Base-by-base conservation (phyloP, 2,888 invertebrate species). In the Caradrina kadenii region DNA sequence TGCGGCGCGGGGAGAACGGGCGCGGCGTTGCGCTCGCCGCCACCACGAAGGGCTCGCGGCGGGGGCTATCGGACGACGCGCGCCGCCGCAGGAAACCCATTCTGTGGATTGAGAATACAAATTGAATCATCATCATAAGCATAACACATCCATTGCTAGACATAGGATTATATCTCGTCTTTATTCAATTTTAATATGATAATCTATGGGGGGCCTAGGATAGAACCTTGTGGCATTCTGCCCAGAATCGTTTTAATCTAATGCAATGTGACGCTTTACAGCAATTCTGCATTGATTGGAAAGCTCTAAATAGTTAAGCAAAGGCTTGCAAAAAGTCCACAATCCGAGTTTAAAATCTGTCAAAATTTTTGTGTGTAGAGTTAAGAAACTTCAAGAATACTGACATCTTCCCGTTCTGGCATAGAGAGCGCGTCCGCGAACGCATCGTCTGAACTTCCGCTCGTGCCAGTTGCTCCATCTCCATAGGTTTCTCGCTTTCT, bases 391-490 rank as follows among this genome's bases (percentile, higher is more conserved):
- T 4, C 0, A 52, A 48, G 6, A 45, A 35, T 48, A 88, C 96
- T 91, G 71, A 96, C 96, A 96, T 95, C 94, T 96, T 96, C 95
- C 96, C 96, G 94, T 96, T 96, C 95, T 96, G 96, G 93, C 96
- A 96, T 91, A 92, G 96, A 93, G 95, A 95, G 87, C 95, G 96
- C 93, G 95, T 95, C 94, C 96, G 96, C 93, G 96, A 95, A 94
- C 96, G 96, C 93, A 94, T 96, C 93, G 94, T 96, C 95, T 93
- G 95, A 93, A 90, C 96, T 94, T 96, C 96, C 96, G 89, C 95
- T 94, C 90, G 95, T 91, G 97, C 97, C 96, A 97, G 96, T 93
- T 96, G 96, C 93, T 97, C 97, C 96, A 97, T 96, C 96, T 97
- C 97, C 96, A 96, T 96, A 96, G 92, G 90, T 90, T 96, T 96